Percentiles rank a stretch among this genome's conserved stretches.
phyloP scores from a whole-genome alignment of 2,888 invertebrate species.

The Rugalucina vietnamica region DNA sequence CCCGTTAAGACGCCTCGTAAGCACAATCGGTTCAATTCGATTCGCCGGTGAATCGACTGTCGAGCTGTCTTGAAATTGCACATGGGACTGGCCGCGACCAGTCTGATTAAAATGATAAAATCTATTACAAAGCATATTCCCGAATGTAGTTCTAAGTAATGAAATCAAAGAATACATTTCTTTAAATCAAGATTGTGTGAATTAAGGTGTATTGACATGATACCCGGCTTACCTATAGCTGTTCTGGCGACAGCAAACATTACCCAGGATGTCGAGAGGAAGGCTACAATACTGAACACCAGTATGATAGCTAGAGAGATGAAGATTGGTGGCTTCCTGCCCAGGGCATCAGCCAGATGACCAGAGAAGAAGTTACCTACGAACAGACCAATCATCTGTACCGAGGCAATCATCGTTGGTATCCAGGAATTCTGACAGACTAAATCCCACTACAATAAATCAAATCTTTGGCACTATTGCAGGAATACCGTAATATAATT shows the following conservation, averaged over 20 bases:
- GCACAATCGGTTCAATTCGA: too few species aligned
- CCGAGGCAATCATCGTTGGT: slow-evolving; percentile 61
- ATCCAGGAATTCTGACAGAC: slow-evolving; percentile 61
- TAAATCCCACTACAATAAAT: slow-evolving; percentile 60
- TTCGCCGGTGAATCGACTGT: too few species aligned
- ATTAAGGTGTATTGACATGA: too few species aligned
- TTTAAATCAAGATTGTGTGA: too few species aligned
- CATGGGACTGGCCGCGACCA: too few species aligned
- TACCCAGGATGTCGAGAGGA: slow-evolving; percentile 62
- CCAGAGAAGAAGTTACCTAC: slow-evolving; percentile 64
- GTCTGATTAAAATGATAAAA: too few species aligned
- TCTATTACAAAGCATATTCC: too few species aligned
- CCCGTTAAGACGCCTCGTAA: too few species aligned
- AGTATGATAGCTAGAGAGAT: slow-evolving; percentile 47
- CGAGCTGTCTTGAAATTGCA: too few species aligned
- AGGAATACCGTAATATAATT: too few species aligned
- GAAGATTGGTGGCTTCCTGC: slow-evolving; percentile 64
- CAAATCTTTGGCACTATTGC: not conserved
- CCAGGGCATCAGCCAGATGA: slow-evolving; percentile 66
- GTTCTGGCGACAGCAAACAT: slow-evolving; percentile 61
- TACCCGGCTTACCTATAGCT: slow-evolving; percentile 46
- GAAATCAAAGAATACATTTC: too few species aligned
- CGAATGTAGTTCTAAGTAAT: too few species aligned
- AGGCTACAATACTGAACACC: slow-evolving; percentile 46
- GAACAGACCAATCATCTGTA: slow-evolving; percentile 68